Evolutionary conservation across 2,113 vertebrate species (phyloP).

Genomic region (Stegostoma tigrinum): DNA sequence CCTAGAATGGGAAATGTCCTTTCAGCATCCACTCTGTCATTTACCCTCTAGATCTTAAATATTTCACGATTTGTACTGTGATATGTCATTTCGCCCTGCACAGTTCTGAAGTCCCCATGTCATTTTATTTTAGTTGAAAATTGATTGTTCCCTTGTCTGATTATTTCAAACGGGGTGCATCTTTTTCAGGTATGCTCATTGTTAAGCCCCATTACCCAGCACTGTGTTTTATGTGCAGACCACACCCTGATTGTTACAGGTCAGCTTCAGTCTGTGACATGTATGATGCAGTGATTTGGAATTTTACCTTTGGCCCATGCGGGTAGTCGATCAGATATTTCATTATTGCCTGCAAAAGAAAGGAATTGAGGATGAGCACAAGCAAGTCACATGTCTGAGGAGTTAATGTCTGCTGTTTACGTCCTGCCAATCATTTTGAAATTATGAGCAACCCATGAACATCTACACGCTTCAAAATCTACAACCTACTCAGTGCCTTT

Average conservation of each 20-base stretch:
- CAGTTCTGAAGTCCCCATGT: not conserved
- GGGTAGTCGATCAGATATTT: conserved; percentile 64
- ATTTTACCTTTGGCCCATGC: conserved; percentile 49
- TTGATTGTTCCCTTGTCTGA: too few species aligned
- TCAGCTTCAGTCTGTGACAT: not conserved
- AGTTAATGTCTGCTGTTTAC: not conserved
- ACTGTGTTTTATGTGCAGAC: not conserved
- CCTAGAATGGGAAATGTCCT: too few species aligned
- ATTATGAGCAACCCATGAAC: too few species aligned
- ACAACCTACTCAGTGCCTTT: not conserved
- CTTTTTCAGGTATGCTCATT: not conserved
- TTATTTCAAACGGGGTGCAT: not conserved
- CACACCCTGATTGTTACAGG: not conserved
- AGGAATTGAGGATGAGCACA: not conserved
- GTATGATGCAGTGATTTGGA: not conserved
- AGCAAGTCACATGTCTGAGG: not conserved
- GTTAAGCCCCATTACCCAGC: too few species aligned
- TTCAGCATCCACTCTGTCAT: too few species aligned
- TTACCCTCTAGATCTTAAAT: too few species aligned
- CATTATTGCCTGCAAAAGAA: conserved; percentile 64
- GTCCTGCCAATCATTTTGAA: not conserved
- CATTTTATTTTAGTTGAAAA: not conserved
- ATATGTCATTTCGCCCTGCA: not conserved
- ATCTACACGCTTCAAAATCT: too few species aligned
- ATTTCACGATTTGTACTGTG: not conserved